Conservation (phyloP, 2,113 vertebrate species). For the Rostratula benghalensis region DNA sequence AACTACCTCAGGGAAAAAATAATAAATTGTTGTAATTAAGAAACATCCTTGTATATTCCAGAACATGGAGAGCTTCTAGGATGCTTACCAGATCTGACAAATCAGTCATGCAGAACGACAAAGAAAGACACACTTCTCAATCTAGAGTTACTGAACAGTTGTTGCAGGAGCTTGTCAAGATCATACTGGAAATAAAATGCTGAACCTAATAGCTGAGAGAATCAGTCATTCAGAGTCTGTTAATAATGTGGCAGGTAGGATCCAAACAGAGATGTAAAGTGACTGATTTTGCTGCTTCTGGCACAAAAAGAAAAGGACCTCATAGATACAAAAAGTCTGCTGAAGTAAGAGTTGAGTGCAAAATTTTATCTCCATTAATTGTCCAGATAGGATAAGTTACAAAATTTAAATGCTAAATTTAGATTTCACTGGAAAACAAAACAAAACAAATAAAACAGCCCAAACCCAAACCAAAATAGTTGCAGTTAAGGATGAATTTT, state of each 20-base stretch:
- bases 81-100: not conserved
- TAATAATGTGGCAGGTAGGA: not conserved
- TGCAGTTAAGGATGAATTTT: conserved; percentile 1
- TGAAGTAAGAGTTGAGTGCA: not conserved
- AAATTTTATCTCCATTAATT: not conserved
- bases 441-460: not conserved
- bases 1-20: not conserved
- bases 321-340: not conserved
- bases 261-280: not conserved
- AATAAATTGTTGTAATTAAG: not conserved
- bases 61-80: not conserved
- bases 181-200: not conserved
- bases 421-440: not conserved
- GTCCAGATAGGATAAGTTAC: not conserved
- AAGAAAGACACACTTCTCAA: not conserved
- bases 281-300: not conserved
- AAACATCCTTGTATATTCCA: not conserved
- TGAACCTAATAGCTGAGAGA: not conserved
- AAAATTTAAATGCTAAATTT: not conserved
- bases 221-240: not conserved
- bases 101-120: not conserved
- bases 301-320: not conserved
- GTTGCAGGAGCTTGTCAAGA: not conserved
- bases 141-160: not conserved
- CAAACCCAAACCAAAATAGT: not conserved